Base-by-base conservation (phyloP, 2,888 invertebrate genomes). In the Agrochola circellaris region DNA sequence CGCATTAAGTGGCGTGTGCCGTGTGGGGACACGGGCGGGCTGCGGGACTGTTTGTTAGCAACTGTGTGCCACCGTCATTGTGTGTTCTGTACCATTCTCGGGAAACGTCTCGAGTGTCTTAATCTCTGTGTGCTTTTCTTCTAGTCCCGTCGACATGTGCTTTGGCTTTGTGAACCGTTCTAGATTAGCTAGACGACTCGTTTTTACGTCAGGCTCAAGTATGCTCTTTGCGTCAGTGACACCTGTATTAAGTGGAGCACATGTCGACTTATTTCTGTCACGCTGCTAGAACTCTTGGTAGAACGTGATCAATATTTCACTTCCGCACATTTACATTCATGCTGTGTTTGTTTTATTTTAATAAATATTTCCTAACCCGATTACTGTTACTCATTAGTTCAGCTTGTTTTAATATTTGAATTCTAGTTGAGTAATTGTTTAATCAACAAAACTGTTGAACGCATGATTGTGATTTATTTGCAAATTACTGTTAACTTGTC, bases 21-120 rank as follows among this genome's bases (percentile, higher is more conserved):
- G 79, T 60, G 67, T 45, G 79, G 54, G 65, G 65, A 72, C 78
- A 73, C 84, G 51, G 42, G 2, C 64, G 17, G 45, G 42, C 58
- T n/a, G 66, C 84, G 89, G 84, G 86, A 87, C 84, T 90, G 90
- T 91, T 90, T 90, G 87, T 87, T 91, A 89, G 90, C 90, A 87
- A 79, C 79, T 83, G 87, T 81, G 89, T 88, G 87, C 83, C 86
- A 80, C 83, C 77, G 75, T 42, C 77, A 80, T 75, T 82, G 86
- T 89, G 89, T 90, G 88, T 81, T 82, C 82, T 84, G 75, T 89
- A 83, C 79, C 79, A 75, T 87, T 73, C 87, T 85, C 85, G 83
- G 86, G 81, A 79, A 80, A 73, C 81, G 77, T 82, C 70, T 85
- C 83, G 81, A 89, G 84, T 82, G 81, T 79, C 85, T 78, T 85